Percentiles rank a stretch among this genome's conserved stretches.
These are phyloP conservation scores for Reinhardtius hippoglossoides DNA, from an alignment of 2,113 vertebrate species.

Conservation along the genomic window DNA sequence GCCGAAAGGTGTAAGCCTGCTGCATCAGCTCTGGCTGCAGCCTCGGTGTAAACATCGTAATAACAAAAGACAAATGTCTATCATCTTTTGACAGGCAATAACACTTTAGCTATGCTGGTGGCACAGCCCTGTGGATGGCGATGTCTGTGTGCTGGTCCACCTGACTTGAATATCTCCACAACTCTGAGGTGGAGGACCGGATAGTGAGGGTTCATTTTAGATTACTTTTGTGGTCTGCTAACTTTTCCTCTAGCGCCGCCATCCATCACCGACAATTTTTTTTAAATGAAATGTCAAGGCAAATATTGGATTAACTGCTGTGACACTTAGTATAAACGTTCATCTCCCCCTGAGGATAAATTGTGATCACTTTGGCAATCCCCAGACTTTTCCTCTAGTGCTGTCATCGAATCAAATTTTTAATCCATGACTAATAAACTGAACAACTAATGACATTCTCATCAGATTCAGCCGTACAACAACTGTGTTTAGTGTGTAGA, in stretches of 20 bases:
- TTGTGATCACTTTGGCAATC: background rate
- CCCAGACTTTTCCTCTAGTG: background rate
- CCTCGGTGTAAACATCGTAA: conserved; percentile 21
- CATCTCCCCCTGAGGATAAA: background rate
- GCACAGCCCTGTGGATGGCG: too few species aligned
- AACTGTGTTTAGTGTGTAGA: too few species aligned
- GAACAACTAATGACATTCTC: background rate
- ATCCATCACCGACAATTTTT: background rate
- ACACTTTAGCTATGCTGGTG: background rate
- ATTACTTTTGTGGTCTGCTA: background rate
- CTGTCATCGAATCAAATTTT: background rate
- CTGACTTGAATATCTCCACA: conserved; percentile 1
- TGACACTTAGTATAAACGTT: background rate
- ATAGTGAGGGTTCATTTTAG: background rate
- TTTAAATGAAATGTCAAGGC: background rate
- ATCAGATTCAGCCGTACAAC: background rate
- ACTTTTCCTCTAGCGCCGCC: background rate
- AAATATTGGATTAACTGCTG: background rate
- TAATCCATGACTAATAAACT: background rate
- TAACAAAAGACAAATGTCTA: background rate
- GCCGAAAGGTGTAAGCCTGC: conserved; percentile 38
- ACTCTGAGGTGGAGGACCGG: background rate
- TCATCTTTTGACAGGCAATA: background rate
- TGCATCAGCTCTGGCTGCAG: conserved; percentile 37
- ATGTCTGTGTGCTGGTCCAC: background rate